These are phyloP conservation scores for Dendrolimus punctatus DNA, from an alignment of 1,140 invertebrate genomes.

Conservation along the genomic window DNA sequence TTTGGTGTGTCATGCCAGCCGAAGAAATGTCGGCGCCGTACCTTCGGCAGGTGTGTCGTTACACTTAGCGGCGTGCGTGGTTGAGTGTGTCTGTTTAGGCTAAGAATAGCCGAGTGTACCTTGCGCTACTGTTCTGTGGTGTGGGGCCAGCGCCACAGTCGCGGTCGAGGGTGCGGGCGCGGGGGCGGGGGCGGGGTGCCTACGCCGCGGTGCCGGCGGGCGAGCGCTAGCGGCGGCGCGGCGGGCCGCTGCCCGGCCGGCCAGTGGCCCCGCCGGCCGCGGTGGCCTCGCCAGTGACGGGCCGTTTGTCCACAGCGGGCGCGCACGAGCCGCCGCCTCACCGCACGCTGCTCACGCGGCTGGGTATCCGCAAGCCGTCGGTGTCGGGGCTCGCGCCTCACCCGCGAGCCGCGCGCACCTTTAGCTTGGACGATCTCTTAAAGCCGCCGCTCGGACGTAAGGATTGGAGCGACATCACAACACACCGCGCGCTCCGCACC, in stretches of 20 bases:
- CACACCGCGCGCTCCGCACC: constrained; percentile 45
- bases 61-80: too few species aligned
- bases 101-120: too few species aligned
- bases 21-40: too few species aligned
- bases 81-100: too few species aligned
- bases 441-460: constrained; percentile 82
- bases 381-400: constrained; percentile 80
- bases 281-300: constrained; percentile 23
- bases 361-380: constrained; percentile 86
- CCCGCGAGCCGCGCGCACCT: constrained; percentile 77
- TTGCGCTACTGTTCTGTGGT: neutral
- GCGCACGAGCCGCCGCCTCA: constrained; percentile 61
- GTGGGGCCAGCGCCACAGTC: constrained; percentile 32
- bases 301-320: constrained; percentile 54
- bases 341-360: constrained; percentile 80
- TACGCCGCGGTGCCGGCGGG: constrained; percentile 47
- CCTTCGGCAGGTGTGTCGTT: too few species aligned
- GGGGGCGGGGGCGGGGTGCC: constrained; percentile 27
- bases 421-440: constrained; percentile 87
- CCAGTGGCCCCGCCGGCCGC: too few species aligned
- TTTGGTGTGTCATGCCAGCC: too few species aligned
- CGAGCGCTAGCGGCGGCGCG: constrained; percentile 33
- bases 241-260: neutral
- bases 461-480: constrained; percentile 53
- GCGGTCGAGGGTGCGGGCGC: constrained; percentile 30